Conservation (phyloP, 2,113 vertebrate genomes). For the Antechinus stuartii region DNA sequence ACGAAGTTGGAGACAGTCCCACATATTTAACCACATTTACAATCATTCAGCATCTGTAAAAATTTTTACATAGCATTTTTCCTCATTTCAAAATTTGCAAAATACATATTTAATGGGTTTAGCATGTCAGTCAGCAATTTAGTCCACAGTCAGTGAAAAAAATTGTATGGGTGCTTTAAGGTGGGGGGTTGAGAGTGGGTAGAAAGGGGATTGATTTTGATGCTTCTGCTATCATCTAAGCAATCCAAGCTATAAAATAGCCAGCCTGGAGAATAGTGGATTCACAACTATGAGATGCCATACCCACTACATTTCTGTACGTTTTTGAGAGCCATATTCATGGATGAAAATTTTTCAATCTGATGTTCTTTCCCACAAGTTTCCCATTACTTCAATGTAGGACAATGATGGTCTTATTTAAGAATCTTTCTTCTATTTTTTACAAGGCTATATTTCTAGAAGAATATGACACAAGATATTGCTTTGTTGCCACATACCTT, state of each 20-base stretch:
- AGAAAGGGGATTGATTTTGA: background rate
- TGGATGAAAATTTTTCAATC: background rate
- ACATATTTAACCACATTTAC: conserved; percentile 78
- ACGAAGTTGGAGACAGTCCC: conserved; percentile 84
- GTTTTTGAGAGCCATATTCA: fast-evolving
- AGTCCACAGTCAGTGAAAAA: conserved; percentile 54
- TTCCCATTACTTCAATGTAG: background rate
- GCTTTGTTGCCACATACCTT: background rate
- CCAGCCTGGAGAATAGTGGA: conserved; percentile 23
- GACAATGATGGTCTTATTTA: background rate
- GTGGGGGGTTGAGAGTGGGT: conserved; percentile 13
- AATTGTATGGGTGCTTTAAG: conserved; percentile 36
- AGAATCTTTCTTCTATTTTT: background rate
- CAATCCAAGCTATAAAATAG: background rate
- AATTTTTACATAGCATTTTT: conserved; percentile 79
- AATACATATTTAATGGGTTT: conserved; percentile 75
- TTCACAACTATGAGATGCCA: background rate
- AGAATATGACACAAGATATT: background rate
- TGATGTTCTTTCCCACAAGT: background rate
- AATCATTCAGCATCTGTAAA: conserved; percentile 82
- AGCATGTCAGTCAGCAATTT: conserved; percentile 69
- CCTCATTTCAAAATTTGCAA: conserved; percentile 77
- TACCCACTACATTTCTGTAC: background rate
- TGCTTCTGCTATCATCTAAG: conserved; percentile 23
- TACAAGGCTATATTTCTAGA: background rate